Evolutionary conservation across 2,797 vertebrate species (phyloP).

Genomic region (Ceyx erithaca): DNA sequence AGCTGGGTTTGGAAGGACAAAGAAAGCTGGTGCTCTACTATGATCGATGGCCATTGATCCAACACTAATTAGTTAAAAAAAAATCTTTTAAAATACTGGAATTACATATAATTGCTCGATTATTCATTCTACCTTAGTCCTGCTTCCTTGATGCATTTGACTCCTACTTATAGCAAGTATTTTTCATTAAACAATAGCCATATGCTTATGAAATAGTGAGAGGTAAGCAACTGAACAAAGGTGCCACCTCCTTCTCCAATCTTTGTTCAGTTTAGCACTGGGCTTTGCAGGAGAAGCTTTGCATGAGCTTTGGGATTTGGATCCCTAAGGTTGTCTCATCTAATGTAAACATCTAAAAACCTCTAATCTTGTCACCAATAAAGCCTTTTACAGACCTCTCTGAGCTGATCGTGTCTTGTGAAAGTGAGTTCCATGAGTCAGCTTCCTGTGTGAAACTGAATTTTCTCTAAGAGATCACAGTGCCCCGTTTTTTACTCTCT

Average conservation of each 20-base stretch:
- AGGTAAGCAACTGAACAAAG: conserved; percentile 11
- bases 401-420: conserved; percentile 6
- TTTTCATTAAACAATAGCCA: background rate
- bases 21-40: conserved; percentile 62
- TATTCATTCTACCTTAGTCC: conserved; percentile 42
- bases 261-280: conserved; percentile 10
- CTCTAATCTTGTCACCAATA: conserved; percentile 57
- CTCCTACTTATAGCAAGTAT: background rate
- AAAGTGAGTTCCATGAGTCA: conserved; percentile 23
- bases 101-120: conserved; percentile 63
- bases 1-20: conserved; percentile 73
- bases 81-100: conserved; percentile 45
- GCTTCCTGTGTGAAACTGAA: conserved; percentile 48
- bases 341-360: conserved; percentile 55
- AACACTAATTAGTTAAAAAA: conserved; percentile 67
- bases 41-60: conserved; percentile 69
- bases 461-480: background rate
- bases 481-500: conserved; percentile 2
- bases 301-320: conserved; percentile 40
- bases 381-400: conserved; percentile 39
- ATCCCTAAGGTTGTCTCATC: conserved; percentile 24
- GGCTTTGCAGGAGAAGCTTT: conserved; percentile 39
- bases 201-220: background rate
- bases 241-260: background rate
- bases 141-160: background rate